Evolutionary conservation across 2,888 invertebrate species (phyloP), one percentile per base, ranked within the genome.

Genomic region (Cosmia pyralina): DNA sequence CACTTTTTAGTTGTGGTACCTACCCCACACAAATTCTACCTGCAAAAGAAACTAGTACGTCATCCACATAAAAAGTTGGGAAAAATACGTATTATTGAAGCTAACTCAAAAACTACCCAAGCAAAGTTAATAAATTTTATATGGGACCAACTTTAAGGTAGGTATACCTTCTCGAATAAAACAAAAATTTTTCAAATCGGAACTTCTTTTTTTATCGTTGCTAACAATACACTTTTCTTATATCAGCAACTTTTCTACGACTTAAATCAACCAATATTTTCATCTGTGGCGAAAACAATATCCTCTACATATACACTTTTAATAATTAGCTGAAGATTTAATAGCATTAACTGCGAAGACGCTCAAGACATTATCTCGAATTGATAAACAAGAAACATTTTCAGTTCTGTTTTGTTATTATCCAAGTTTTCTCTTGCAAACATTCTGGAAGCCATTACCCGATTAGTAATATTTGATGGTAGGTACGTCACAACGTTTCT

Each of bases 381-480:
- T 67, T 68, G 55, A 48, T 65, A 79, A 83, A 70, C 70, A 75
- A 69, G 59, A 77, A 83, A 83, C 68, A 79, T 69, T 69, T 77
- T 75, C 62, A 60, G 58, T 48, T 68, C 44, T 50, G 58, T 73
- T 52, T 55, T 71, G 64, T 74, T 79, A 64, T 52, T 60, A 50
- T 52, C 17, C 55, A 67, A 83, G 59, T 83, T 83, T 79, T 70
- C 83, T 66, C 69, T 66, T 41, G 41, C 57, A 69, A 79, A 81
- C 75, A 75, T 75, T 55, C 70, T 64, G 50, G n/a, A 79, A 81
- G 75, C 83, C 65, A 83, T 83, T 83, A 81, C 60, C 34, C 41
- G 68, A 83, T 83, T 83, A 75, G 68, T 83, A 79, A 69, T 69
- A 69, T 83, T 83, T 81, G 60, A 70, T 79, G 69, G 57, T 15